A percentile compares a stretch with the other conserved stretches of the same genome.
phyloP scores from a whole-genome alignment of 2,888 invertebrate species.

The Macrosiphum euphorbiae region DNA sequence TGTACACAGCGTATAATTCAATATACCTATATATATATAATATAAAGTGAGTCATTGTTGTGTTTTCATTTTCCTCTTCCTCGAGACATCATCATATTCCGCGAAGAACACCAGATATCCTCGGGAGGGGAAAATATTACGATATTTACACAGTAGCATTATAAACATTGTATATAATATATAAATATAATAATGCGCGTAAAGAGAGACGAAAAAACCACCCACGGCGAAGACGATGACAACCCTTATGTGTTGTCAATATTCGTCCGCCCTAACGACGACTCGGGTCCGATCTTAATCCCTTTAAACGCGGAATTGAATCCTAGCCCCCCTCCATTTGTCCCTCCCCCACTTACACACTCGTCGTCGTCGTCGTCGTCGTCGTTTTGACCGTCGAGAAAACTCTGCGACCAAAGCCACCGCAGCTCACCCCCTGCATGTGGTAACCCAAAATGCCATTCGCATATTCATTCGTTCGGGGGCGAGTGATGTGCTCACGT shows the following conservation, averaged over 20 bases:
- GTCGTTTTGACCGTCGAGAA: background rate
- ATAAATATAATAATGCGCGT: background rate
- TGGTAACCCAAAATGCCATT: background rate
- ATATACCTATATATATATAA: background rate
- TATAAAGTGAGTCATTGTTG: conserved; percentile 47
- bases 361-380: background rate
- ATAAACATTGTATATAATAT: background rate
- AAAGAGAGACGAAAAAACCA: conserved; percentile 2
- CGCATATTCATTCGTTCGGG: background rate
- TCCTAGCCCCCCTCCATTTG: background rate
- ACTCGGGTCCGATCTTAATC: conserved; percentile 35
- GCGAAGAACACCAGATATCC: conserved; percentile 45
- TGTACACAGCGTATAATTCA: background rate
- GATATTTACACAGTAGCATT: conserved; percentile 36
- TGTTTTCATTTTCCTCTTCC: conserved; percentile 26
- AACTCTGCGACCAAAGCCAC: background rate
- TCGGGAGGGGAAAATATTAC: background rate
- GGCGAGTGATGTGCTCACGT: background rate
- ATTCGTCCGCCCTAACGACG: conserved; percentile 25
- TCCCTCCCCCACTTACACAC: background rate
- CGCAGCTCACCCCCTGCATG: background rate
- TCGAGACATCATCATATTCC: background rate
- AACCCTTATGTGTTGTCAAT: conserved; percentile 25
- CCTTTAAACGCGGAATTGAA: conserved; percentile 25
- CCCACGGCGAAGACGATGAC: background rate